These are phyloP conservation scores for Dasysyrphus albostriatus DNA, from an alignment of 2,888 invertebrate genomes.

Conservation along the genomic window DNA sequence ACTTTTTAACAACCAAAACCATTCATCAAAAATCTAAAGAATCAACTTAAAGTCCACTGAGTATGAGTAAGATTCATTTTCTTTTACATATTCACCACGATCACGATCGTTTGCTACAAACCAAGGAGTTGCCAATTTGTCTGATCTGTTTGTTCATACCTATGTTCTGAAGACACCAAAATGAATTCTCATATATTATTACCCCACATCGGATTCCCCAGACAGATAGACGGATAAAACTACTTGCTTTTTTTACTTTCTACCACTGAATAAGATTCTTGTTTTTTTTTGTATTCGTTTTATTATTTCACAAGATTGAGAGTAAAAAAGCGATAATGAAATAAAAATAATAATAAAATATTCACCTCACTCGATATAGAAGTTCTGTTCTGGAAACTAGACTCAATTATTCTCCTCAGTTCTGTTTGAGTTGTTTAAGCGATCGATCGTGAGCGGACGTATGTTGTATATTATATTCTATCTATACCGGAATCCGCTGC, in stretches of 20 bases:
- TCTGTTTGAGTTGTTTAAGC: slow-evolving; percentile 76
- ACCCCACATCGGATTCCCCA: slow-evolving; percentile 9
- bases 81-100: slow-evolving; percentile 34
- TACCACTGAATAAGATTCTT: background rate
- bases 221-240: background rate
- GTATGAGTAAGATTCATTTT: background rate
- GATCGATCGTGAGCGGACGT: slow-evolving; percentile 72
- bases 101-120: background rate
- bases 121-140: slow-evolving; percentile 44
- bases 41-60: background rate
- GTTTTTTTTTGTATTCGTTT: slow-evolving; percentile 25
- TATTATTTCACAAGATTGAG: slow-evolving; percentile 12
- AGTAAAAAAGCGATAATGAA: slow-evolving; percentile 5
- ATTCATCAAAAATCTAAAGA: background rate
- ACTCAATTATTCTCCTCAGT: slow-evolving; percentile 69
- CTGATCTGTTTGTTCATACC: slow-evolving; percentile 14
- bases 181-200: slow-evolving; percentile 4
- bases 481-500: background rate
- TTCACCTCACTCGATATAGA: slow-evolving; percentile 70
- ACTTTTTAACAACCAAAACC: background rate
- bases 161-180: slow-evolving; percentile 6
- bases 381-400: slow-evolving; percentile 70
- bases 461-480: background rate
- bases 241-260: background rate
- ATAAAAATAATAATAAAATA: slow-evolving; percentile 21